Base-by-base conservation (phyloP, 2,113 vertebrate genomes). In the Lethenteron camtschaticum region DNA sequence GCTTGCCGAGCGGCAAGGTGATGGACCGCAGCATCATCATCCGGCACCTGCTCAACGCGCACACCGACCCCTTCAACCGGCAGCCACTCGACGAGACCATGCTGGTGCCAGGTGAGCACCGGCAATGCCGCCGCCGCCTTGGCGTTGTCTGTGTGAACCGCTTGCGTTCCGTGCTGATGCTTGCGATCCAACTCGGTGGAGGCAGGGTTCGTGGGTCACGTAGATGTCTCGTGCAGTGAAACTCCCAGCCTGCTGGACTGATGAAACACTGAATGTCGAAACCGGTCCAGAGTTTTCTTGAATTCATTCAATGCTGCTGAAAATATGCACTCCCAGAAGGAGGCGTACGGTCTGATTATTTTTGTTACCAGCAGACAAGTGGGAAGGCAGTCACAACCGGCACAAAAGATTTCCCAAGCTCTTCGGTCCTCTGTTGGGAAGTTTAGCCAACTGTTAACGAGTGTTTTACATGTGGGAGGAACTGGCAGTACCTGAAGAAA, bases 21-120 rank as follows among this genome's bases (percentile, higher is more conserved):
- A 99, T 97, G 94, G 94, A 99, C 79, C 80, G 94, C 73, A 84
- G 90, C 6, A 84, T 97, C 82, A 99, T 99, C 74, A 78, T 99
- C 72, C 84, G 94, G 75, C 94, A 99, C 73, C 81, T 99, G 75
- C 78, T 99, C 59, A 99, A 99, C 82, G 96, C 92, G 9, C 87
- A 90, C 75, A 99, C 94, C 0, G 94, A 99, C 73, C 94, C 94
- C 56, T 99, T 97, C 82, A 99, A 96, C 79, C 83, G 91, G 13
- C 94, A 99, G 82, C 87, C 82, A 0, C 85, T 99, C 77, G 96
- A 87, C 0, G 94, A 99, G 75, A 95, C 81, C 73, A 99, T 99
- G 94, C 84, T 97, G 80, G 90, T 95, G 70, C 87, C 90, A 84
- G 87, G 90, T 96, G 85, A 66, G 11, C 55, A 11, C 55, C 56